Evolutionary conservation across 2,797 vertebrate species (phyloP), one percentile per base, ranked within the genome.

Genomic region (Amphiprion clarkii): DNA sequence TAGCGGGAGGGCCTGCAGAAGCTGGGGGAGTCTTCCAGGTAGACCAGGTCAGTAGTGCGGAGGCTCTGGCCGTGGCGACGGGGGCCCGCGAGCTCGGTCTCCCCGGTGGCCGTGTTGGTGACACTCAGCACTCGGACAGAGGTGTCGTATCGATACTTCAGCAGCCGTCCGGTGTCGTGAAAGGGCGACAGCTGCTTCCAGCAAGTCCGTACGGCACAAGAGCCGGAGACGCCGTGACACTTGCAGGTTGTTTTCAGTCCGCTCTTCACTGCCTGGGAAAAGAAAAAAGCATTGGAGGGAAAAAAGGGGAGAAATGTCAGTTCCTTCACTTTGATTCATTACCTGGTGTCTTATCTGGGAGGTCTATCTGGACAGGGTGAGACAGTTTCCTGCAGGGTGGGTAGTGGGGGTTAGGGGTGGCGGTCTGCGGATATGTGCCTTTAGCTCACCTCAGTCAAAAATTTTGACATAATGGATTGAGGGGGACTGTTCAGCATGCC

Each of bases 161-260:
- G 95, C 81, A 95, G 89, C 51, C 95, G 95, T 12, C 97, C 98
- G 0, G 96, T 97, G 94, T 99, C 98, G 0, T 98, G 97, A 91
- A 99, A 99, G 0, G 96, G 96, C 0, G 98, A 97, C 76, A 99
- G 96, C 93, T 99, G 98, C 91, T 98, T 99, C 98, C 98, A 99
- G 88, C 98, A 99, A 1, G 98, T 99, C 48, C 97, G 95, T 21
- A 99, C 96, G 0, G 98, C 97, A 0, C 98, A 99, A 0, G 98
- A 99, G 67, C 98, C 98, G 0, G 98, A 99, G 74, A 99, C 98
- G 0, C 98, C 98, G 0, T 99, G 98, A 88, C 98, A 99, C 91
- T 99, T 99, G 84, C 98, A 99, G 1, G 98, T 99, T 16, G 98
- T 99, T 92, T 97, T 97, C 86, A 99, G 95, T 33, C 98, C 98